These are phyloP conservation scores for Caloenas nicobarica DNA, from an alignment of 2,113 vertebrate genomes.

Conservation along the genomic window DNA sequence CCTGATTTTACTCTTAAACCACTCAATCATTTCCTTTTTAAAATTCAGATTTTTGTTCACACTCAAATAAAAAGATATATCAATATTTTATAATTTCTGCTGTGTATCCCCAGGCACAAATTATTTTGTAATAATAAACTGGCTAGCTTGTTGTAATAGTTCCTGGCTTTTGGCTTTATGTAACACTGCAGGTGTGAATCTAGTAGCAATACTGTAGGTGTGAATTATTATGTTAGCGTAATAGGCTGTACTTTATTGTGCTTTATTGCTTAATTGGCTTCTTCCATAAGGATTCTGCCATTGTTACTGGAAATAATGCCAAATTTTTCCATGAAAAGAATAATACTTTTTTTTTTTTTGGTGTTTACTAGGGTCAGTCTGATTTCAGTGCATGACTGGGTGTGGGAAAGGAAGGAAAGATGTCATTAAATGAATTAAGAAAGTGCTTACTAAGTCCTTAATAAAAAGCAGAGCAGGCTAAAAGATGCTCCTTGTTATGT, in stretches of 20 bases:
- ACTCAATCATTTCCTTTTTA: conserved; percentile 16
- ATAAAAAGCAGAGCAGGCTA: conserved; percentile 18
- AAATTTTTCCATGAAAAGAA: not conserved
- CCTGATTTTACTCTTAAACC: conserved; percentile 1
- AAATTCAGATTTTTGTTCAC: conserved; percentile 43
- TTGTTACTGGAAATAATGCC: conserved; percentile 4
- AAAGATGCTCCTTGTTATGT: conserved; percentile 1
- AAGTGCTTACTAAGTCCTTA: not conserved
- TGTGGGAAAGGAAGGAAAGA: conserved; percentile 19
- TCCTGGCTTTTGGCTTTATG: conserved; percentile 46
- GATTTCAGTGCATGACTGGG: not conserved
- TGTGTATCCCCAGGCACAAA: conserved; percentile 28
- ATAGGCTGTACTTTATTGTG: conserved; percentile 3
- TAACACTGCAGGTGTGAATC: conserved; percentile 48
- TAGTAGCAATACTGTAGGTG: conserved; percentile 37
- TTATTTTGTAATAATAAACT: conserved; percentile 49
- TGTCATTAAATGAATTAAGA: conserved; percentile 19
- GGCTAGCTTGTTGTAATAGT: conserved; percentile 42
- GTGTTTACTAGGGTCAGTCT: not conserved
- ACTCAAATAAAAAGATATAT: conserved; percentile 36
- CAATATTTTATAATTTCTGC: conserved; percentile 59
- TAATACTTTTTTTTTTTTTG: not conserved
- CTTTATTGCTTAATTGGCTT: conserved; percentile 46
- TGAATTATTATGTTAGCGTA: conserved; percentile 48
- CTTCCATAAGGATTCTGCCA: conserved; percentile 24